Evolutionary conservation across 2,797 vertebrate genomes (phyloP).

Genomic region (Brotula barbata): DNA sequence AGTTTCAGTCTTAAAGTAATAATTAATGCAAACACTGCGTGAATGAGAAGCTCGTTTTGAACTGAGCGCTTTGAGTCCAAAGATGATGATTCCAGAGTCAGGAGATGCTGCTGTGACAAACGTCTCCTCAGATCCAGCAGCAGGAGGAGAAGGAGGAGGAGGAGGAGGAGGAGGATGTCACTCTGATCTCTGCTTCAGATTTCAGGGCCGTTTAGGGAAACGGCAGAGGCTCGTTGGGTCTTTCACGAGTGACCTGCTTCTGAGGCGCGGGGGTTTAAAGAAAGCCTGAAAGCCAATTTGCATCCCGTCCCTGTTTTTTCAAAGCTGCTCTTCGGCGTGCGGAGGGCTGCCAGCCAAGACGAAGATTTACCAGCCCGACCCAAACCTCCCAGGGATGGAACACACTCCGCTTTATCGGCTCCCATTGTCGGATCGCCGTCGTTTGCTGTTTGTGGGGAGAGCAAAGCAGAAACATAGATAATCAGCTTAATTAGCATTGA

Average conservation of each 20-base stretch:
- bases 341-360: not conserved
- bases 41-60: not conserved
- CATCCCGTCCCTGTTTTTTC: slow-evolving; percentile 1
- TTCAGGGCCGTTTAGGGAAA: slow-evolving; percentile 22
- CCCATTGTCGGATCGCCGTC: no score
- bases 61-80: no score
- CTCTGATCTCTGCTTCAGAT: slow-evolving; percentile 27
- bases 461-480: no score
- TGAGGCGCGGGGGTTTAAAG: slow-evolving; percentile 25
- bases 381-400: no score
- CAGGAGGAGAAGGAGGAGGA: slow-evolving; percentile 13
- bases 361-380: not conserved
- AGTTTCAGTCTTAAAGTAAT: no score
- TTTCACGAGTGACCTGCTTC: slow-evolving; percentile 32
- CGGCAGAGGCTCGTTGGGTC: slow-evolving; percentile 25
- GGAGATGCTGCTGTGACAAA: slow-evolving; percentile 9
- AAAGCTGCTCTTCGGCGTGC: slow-evolving; percentile 10
- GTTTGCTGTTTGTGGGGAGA: no score
- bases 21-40: not conserved
- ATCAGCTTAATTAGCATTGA: no score
- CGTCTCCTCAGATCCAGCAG: slow-evolving; percentile 8
- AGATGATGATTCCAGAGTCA: no score
- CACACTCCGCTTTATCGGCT: no score
- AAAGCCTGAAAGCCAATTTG: slow-evolving; percentile 3
- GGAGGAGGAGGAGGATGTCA: slow-evolving; percentile 36